These are phyloP conservation scores for Thereva unica DNA, from an alignment of 2,888 invertebrate genomes.

Conservation along the genomic window DNA sequence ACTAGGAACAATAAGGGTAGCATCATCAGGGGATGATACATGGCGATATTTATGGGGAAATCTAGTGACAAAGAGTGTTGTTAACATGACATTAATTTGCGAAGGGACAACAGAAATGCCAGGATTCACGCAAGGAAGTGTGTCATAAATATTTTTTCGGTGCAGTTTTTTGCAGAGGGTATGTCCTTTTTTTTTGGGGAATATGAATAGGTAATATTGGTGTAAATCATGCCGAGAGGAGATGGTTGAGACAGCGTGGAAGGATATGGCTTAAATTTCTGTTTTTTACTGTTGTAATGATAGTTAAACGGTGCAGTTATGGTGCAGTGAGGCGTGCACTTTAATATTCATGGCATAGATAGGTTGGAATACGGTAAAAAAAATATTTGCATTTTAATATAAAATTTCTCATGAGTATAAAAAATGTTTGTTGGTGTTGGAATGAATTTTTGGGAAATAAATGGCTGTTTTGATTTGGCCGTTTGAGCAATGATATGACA, in stretches of 20 bases:
- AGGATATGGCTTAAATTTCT: not conserved
- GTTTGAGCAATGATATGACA: too few species aligned
- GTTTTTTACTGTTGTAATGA: too few species aligned
- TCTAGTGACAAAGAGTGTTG: conserved; percentile 33
- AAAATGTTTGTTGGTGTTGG: too few species aligned
- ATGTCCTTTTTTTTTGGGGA: not conserved
- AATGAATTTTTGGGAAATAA: too few species aligned
- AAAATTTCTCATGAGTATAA: too few species aligned
- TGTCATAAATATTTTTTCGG: conserved; percentile 15
- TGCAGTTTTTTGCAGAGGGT: conserved; percentile 2
- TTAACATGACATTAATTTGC: conserved; percentile 39
- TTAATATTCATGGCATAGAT: too few species aligned
- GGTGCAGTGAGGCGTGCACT: too few species aligned
- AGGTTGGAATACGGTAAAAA: too few species aligned
- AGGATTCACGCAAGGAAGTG: conserved; percentile 13
- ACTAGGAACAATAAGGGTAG: conserved; percentile 16
- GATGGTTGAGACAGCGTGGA: conserved; percentile 7
- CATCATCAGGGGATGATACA: not conserved
- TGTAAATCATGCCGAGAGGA: not conserved
- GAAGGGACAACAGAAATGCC: conserved; percentile 24
- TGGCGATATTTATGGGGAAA: conserved; percentile 18
- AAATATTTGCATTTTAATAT: too few species aligned
- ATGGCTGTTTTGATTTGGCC: too few species aligned
- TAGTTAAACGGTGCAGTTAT: too few species aligned
- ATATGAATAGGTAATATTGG: conserved; percentile 15